A percentile compares a stretch with the other conserved stretches of the same genome.
phyloP scores from a whole-genome alignment of 2,113 vertebrate species.

The Gallinago paraguaiae region DNA sequence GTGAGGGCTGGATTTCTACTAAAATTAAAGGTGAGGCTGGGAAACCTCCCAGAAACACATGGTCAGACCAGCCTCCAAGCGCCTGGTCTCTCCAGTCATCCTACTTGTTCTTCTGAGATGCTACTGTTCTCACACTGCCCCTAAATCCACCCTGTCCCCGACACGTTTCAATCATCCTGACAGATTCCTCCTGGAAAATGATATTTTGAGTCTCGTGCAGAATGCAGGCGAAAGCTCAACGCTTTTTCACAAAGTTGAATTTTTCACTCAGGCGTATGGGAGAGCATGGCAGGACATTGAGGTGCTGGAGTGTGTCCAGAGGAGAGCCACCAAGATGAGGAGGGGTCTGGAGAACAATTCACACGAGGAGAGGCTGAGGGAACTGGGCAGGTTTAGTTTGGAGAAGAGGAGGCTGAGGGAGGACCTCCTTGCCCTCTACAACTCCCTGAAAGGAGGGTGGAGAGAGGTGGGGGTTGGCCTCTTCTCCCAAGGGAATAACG shows the following conservation, averaged over 20 bases:
- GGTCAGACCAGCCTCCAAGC: background rate
- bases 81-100: background rate
- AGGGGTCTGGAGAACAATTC: too few relatives aligned
- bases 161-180: rapidly evolving
- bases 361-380: too few relatives aligned
- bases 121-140: background rate
- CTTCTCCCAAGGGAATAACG: too few relatives aligned
- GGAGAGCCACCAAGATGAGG: too few relatives aligned
- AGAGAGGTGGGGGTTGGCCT: too few relatives aligned
- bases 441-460: too few relatives aligned
- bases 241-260: background rate
- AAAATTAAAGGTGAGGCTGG: background rate
- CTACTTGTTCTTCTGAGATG: background rate
- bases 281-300: rapidly evolving
- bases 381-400: too few relatives aligned
- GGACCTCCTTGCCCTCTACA: too few relatives aligned
- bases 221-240: rapidly evolving
- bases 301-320: too few relatives aligned
- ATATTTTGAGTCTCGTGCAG: background rate
- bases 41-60: background rate
- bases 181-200: background rate
- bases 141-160: background rate
- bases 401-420: too few relatives aligned
- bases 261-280: rapidly evolving
- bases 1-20: background rate